A percentile compares a stretch with the other conserved stretches of the same genome.
phyloP scores from a whole-genome alignment of 1,140 invertebrate genomes.

The Asobara japonica region DNA sequence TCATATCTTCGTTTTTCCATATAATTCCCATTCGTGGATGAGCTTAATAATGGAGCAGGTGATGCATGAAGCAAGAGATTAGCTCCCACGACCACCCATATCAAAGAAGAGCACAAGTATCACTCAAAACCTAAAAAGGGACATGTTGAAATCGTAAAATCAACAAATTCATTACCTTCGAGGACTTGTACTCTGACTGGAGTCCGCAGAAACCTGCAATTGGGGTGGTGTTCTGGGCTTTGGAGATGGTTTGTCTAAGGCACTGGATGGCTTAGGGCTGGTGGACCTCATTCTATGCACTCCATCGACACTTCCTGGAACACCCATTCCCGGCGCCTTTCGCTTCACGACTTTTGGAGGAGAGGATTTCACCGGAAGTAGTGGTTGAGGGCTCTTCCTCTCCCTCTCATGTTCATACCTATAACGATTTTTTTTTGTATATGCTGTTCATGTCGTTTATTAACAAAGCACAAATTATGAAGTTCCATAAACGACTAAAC shows the following conservation, averaged over 20 bases:
- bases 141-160: too few species aligned
- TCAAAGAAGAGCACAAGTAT: too few species aligned
- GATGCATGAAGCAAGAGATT: too few species aligned
- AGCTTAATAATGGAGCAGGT: too few species aligned
- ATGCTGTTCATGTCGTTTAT: too few species aligned
- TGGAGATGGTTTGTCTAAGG: not conserved
- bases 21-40: too few species aligned
- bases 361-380: constrained; percentile 27
- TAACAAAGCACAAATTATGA: too few species aligned
- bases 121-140: too few species aligned
- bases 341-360: constrained; percentile 38
- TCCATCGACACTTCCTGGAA: not conserved
- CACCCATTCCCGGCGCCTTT: constrained; percentile 26
- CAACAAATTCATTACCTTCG: not conserved
- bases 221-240: not conserved
- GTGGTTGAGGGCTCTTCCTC: constrained; percentile 24
- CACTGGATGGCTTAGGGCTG: constrained; percentile 3
- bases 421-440: too few species aligned
- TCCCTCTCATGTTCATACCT: constrained; percentile 42
- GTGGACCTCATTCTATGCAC: constrained; percentile 42
- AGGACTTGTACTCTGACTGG: not conserved
- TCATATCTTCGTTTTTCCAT: too few species aligned
- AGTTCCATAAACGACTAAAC: too few species aligned
- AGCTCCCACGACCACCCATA: too few species aligned
- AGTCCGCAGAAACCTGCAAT: not conserved